phyloP scores from a whole-genome alignment of 2,888 invertebrate genomes.

The Leptinotarsa peninsularis region DNA sequence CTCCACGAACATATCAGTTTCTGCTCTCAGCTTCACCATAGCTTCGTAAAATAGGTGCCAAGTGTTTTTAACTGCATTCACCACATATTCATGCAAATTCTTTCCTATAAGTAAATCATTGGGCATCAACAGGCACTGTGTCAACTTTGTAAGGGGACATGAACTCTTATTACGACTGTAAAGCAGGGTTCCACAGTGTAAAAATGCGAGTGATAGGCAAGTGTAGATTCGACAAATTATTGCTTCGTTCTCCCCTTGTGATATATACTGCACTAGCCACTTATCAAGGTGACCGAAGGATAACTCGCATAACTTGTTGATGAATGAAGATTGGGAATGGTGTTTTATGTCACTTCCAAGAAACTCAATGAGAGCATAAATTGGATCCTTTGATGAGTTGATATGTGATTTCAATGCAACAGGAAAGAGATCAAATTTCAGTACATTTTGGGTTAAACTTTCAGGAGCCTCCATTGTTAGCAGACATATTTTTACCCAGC shows the following conservation, averaged over 20 bases:
- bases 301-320: slow-evolving; percentile 56
- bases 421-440: slow-evolving; percentile 56
- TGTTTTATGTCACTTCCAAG: slow-evolving; percentile 51
- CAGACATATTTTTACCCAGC: slow-evolving; percentile 61
- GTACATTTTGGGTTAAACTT: slow-evolving; percentile 54
- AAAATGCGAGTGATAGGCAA: slow-evolving; percentile 57
- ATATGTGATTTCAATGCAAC: slow-evolving; percentile 47
- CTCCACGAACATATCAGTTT: slow-evolving; percentile 66
- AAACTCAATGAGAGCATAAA: slow-evolving; percentile 57
- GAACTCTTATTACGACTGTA: slow-evolving; percentile 60
- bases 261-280: slow-evolving; percentile 55
- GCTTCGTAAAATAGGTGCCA: slow-evolving; percentile 70
- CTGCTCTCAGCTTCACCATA: slow-evolving; percentile 67
- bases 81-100: slow-evolving; percentile 60
- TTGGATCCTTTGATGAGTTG: slow-evolving; percentile 51
- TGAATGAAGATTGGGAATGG: slow-evolving; percentile 41
- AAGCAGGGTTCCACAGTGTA: slow-evolving; percentile 57
- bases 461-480: slow-evolving; percentile 51
- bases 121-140: slow-evolving; percentile 68
- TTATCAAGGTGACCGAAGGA: slow-evolving; percentile 58
- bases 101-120: slow-evolving; percentile 67
- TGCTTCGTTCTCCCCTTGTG: slow-evolving; percentile 55
- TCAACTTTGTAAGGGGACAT: slow-evolving; percentile 68
- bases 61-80: slow-evolving; percentile 67
- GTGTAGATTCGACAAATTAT: slow-evolving; percentile 59